Evolutionary conservation across 92 coral and sea anemone species (phyloP), one percentile per base, ranked within the genome.

Genomic region (Desmophyllum pertusum): DNA sequence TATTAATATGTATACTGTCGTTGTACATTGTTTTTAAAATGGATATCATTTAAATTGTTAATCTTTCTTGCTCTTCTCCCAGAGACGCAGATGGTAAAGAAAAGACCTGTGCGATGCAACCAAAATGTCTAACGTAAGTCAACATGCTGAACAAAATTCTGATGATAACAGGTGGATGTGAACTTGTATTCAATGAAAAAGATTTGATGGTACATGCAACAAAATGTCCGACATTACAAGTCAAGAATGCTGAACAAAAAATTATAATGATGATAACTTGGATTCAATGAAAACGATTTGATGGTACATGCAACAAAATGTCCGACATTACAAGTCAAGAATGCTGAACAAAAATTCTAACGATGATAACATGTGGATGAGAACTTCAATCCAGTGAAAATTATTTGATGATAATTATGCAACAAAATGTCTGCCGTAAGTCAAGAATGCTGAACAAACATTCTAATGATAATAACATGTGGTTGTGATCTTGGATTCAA

Each of bases 101-200:
- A 84, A 84, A 64, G 87, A 84, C 87, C 87, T 84, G 79, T 59
- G 6, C 70, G 52, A 82, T 69, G 25, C 41, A 82, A 82, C 57
- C 79, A 82, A 72, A 82, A 82, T 37, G 43, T 39, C 64, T 52
- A 30, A 45, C 57, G 30, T 80, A 61, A 80, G 84, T 80, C 37
- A 65, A 80, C 52, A 19, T 33, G 45, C 25, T 25, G 51, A n/a
- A 50, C 37, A 48, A 31, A 43, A 25, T 8, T 6, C 39, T 30
- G 29, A 40, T 5, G 41, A 42, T 17, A 45, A 64, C 73, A 59
- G 27, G 65, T 59, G 65, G 35, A 59, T n/a, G n/a, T n/a, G n/a
- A n/a, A n/a, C n/a, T n/a, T n/a, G n/a, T n/a, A n/a, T 25, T 59
- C 1, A 4, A 6, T 27, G 35, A 57, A 57, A 57, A 57, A 23